A percentile compares a stretch with the other conserved stretches of the same genome.
These are phyloP conservation scores for Ypsolopha sequella DNA, from an alignment of 2,888 invertebrate species.

Conservation along the genomic window DNA sequence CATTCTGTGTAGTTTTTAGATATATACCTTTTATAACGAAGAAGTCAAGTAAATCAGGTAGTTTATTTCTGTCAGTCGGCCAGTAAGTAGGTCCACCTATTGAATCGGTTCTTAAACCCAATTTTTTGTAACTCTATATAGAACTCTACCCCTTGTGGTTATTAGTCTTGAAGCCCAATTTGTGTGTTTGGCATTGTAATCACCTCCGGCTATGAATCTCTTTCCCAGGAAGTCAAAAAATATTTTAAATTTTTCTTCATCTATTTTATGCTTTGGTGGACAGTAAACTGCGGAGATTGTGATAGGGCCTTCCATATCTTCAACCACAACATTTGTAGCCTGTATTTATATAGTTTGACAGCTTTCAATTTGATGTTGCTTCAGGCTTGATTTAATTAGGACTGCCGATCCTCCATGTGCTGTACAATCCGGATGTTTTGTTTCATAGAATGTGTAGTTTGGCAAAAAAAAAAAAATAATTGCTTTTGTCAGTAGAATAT, in stretches of 20 bases:
- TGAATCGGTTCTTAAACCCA: slow-evolving; percentile 6
- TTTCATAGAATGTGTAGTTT: slow-evolving; percentile 12
- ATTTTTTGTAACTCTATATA: not conserved
- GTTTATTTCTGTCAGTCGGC: slow-evolving; percentile 11
- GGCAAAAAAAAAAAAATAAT: slow-evolving; percentile 9
- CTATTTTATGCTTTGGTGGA: slow-evolving; percentile 8
- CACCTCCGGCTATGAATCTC: slow-evolving; percentile 8
- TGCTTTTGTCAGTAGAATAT: slow-evolving; percentile 11
- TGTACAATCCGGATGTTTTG: slow-evolving; percentile 17
- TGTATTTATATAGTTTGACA: slow-evolving; percentile 7
- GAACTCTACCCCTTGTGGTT: slow-evolving; percentile 10
- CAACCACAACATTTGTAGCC: slow-evolving; percentile 6
- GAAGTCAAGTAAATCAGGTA: slow-evolving; percentile 11
- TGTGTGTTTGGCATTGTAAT: slow-evolving; percentile 9
- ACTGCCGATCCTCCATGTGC: slow-evolving; percentile 15
- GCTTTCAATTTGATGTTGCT: slow-evolving; percentile 3
- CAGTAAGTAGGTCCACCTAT: slow-evolving; percentile 13
- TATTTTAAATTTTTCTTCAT: not conserved
- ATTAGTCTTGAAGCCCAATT: slow-evolving; percentile 6
- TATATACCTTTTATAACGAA: not conserved
- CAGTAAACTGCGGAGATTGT: slow-evolving; percentile 6
- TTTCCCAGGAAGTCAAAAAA: slow-evolving; percentile 7
- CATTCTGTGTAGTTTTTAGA: not conserved
- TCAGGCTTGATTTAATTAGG: slow-evolving; percentile 5
- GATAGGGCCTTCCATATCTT: not conserved